Conservation (phyloP, 2,888 invertebrate genomes). For the Pantelozetes paolii region DNA sequence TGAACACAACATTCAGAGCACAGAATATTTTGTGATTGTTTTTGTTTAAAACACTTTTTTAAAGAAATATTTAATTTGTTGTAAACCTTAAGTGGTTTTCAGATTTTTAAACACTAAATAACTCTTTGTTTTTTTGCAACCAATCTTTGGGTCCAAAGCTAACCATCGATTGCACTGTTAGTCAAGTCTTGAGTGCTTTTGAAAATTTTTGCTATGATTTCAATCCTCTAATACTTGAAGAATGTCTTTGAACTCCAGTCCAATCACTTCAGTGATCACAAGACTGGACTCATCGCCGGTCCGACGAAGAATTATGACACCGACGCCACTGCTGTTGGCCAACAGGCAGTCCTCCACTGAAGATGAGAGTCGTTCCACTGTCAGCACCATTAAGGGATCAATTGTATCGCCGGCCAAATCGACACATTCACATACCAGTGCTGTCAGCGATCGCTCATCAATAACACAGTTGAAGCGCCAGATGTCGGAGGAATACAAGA, state of each 20-base stretch:
- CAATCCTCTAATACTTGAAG: too few relatives aligned
- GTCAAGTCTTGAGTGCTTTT: background rate
- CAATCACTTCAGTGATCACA: slow-evolving; percentile 17
- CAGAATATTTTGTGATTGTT: background rate
- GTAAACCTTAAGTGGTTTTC: too few relatives aligned
- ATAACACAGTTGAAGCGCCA: background rate
- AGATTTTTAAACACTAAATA: background rate
- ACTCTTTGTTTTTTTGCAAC: background rate
- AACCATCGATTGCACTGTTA: too few relatives aligned
- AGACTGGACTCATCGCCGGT: slow-evolving; percentile 26
- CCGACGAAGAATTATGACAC: slow-evolving; percentile 8
- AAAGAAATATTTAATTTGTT: too few relatives aligned
- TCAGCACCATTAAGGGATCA: background rate
- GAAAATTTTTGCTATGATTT: too few relatives aligned
- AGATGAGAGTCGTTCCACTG: background rate
- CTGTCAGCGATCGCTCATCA: background rate
- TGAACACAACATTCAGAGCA: background rate
- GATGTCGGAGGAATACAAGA: background rate
- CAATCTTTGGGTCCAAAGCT: too few relatives aligned
- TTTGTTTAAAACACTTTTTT: too few relatives aligned
- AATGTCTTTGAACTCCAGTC: slow-evolving; percentile 1
- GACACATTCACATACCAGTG: background rate
- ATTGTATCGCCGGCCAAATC: background rate
- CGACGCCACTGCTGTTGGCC: slow-evolving; percentile 11
- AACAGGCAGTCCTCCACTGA: slow-evolving; percentile 3